These are phyloP conservation scores for Lycocerus yunnanus DNA, from an alignment of 2,888 invertebrate species.

Conservation along the genomic window DNA sequence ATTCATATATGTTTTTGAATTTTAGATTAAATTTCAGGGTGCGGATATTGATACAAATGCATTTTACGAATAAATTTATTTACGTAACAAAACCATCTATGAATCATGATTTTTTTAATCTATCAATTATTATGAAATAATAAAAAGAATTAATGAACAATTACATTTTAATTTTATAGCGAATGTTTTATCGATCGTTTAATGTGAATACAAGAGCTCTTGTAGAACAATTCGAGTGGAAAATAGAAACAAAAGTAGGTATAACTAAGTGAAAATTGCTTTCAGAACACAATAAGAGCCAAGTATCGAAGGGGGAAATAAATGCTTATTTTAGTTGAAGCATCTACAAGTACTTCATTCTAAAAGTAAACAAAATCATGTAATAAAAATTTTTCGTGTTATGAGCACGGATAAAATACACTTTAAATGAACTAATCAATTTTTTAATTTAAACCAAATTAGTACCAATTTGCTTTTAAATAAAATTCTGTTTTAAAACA, in stretches of 20 bases:
- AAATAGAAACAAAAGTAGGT: slow-evolving; percentile 47
- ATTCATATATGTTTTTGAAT: slow-evolving; percentile 22
- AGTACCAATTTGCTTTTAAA: not conserved
- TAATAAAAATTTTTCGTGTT: not conserved
- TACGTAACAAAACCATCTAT: not conserved
- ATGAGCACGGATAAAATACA: not conserved
- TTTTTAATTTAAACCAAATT: not conserved
- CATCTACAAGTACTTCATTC: not conserved
- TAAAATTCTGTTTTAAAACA: not conserved
- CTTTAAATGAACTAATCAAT: not conserved
- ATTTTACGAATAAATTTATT: not conserved
- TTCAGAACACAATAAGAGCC: slow-evolving; percentile 24
- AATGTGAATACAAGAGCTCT: slow-evolving; percentile 37
- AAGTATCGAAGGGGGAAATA: slow-evolving; percentile 21
- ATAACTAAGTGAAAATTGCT: slow-evolving; percentile 33
- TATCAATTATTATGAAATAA: not conserved
- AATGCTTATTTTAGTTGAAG: slow-evolving; percentile 12
- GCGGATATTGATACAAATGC: slow-evolving; percentile 6
- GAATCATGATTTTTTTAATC: not conserved
- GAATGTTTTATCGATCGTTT: slow-evolving; percentile 24
- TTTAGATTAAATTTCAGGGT: slow-evolving; percentile 6
- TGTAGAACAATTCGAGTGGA: slow-evolving; percentile 38
- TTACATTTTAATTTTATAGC: slow-evolving; percentile 27
- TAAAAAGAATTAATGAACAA: slow-evolving; percentile 7
- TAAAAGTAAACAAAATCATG: not conserved